Conservation (phyloP, 2,113 vertebrate species). For the Chaetops frenatus region DNA sequence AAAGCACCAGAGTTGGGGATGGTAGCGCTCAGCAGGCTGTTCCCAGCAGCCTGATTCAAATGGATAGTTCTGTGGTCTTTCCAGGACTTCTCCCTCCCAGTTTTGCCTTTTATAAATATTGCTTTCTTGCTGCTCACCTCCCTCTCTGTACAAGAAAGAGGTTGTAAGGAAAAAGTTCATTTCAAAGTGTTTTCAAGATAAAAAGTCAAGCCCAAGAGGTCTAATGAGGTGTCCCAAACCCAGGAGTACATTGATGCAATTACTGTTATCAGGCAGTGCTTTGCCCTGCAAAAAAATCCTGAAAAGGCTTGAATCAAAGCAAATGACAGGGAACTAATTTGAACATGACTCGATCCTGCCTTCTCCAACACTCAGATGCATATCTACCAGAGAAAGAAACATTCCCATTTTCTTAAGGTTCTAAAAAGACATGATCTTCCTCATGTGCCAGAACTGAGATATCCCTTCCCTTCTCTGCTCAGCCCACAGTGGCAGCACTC, state of each 20-base stretch:
- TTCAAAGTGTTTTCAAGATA: neutral
- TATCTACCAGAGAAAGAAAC: neutral
- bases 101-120: neutral
- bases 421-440: neutral
- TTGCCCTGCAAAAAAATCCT: neutral
- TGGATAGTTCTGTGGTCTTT: neutral
- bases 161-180: neutral
- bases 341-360: neutral
- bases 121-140: neutral
- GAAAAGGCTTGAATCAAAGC: neutral
- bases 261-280: neutral
- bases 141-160: neutral
- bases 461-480: neutral
- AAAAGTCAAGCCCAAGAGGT: neutral
- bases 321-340: neutral
- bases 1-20: neutral
- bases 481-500: neutral
- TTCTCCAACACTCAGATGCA: neutral
- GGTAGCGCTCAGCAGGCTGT: neutral
- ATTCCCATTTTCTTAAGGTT: neutral
- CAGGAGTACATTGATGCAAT: neutral
- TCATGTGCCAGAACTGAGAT: neutral
- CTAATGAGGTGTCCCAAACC: neutral
- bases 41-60: neutral
- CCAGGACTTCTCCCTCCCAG: neutral